Evolutionary conservation across 2,888 invertebrate species (phyloP).

Genomic region (Lasius fuliginosus): DNA sequence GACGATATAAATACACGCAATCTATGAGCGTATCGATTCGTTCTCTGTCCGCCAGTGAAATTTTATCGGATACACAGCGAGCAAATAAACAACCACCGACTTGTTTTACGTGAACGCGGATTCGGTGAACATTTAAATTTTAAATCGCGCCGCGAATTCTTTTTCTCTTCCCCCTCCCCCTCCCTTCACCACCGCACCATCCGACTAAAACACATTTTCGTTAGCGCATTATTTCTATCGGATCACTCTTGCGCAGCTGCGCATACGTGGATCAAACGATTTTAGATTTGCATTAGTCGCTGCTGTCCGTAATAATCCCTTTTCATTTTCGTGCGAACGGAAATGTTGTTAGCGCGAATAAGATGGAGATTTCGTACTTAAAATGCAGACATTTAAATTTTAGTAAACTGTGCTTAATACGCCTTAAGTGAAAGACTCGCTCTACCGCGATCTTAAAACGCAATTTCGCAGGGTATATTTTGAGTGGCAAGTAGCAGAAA

Average conservation of each 20-base stretch:
- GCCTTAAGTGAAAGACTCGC: neutral
- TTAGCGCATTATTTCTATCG: slow-evolving; percentile 47
- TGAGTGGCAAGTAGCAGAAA: neutral
- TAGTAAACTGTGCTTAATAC: neutral
- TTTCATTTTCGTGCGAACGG: neutral
- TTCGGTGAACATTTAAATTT: slow-evolving; percentile 51
- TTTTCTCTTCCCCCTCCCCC: neutral
- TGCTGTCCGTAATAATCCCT: neutral
- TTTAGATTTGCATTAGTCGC: slow-evolving; percentile 12
- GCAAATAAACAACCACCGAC: slow-evolving; percentile 47
- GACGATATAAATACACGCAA: slow-evolving; percentile 30
- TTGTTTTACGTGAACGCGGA: slow-evolving; percentile 51
- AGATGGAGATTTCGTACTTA: neutral
- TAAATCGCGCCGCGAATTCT: slow-evolving; percentile 39
- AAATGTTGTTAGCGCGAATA: neutral
- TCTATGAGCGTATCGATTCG: slow-evolving; percentile 46
- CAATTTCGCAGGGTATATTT: neutral
- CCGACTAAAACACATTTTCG: slow-evolving; percentile 40
- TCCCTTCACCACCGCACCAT: neutral
- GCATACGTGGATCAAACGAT: slow-evolving; percentile 27
- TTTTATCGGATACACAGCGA: slow-evolving; percentile 29
- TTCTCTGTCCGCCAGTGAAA: slow-evolving; percentile 34
- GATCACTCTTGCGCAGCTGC: neutral
- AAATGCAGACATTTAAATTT: neutral
- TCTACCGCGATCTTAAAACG: neutral